A percentile compares a stretch with the other conserved stretches of the same genome.
phyloP scores from a whole-genome alignment of 2,797 vertebrate genomes.

The Tympanoctomys barrerae region DNA sequence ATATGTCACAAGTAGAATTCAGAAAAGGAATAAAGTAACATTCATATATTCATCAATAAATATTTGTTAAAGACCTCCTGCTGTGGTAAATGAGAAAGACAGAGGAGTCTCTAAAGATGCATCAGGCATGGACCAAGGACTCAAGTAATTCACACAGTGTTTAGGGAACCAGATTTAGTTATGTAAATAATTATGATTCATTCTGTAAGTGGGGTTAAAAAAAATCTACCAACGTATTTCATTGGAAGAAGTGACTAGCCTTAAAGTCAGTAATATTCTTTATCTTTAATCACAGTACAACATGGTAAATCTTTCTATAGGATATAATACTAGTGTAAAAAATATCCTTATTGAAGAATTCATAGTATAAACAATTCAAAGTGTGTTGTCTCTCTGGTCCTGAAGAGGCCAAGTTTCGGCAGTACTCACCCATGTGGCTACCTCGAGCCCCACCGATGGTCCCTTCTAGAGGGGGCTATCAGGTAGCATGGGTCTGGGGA shows the following conservation, averaged over 20 bases:
- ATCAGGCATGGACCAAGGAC: not conserved
- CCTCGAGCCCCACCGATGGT: not conserved
- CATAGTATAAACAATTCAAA: not conserved
- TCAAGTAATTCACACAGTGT: not conserved
- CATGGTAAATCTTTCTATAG: not conserved
- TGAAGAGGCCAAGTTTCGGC: not conserved
- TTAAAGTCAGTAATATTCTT: not conserved
- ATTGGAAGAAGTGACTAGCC: not conserved
- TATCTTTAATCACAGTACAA: conserved; percentile 6
- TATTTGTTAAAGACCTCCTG: conserved; percentile 3
- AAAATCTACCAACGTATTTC: not conserved
- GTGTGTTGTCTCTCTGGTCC: not conserved
- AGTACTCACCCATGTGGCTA: not conserved
- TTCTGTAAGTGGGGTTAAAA: not conserved
- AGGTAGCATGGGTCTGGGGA: not conserved
- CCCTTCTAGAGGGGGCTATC: not conserved
- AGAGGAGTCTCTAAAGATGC: not conserved
- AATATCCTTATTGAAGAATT: not conserved
- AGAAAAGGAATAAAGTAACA: conserved; percentile 39
- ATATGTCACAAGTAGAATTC: not conserved
- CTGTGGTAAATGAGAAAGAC: not conserved
- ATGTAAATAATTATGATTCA: not conserved
- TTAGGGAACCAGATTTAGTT: not conserved
- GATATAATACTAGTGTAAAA: not conserved
- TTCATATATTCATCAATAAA: not conserved